phyloP scores from a whole-genome alignment of 92 coral and sea anemone species.

The Hydrozoanthus gracilis region DNA sequence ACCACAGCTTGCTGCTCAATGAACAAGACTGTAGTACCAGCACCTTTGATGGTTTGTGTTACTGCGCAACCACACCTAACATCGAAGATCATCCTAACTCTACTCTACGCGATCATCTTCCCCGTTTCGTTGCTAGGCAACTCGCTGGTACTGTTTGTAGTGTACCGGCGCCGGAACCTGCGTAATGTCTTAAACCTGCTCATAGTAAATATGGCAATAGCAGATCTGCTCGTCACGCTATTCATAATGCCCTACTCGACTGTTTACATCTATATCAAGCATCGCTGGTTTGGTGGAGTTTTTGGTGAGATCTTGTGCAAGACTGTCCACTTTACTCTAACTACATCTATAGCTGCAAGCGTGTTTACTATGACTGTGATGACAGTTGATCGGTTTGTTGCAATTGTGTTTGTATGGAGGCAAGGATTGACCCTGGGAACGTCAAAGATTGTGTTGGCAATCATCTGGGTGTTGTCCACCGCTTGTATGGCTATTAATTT shows the following conservation, averaged over 20 bases:
- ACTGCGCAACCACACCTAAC: constrained; percentile 34
- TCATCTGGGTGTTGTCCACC: constrained; percentile 74
- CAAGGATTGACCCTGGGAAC: constrained; percentile 71
- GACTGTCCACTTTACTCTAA: constrained; percentile 71
- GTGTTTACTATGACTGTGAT: constrained; percentile 79
- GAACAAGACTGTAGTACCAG: not conserved
- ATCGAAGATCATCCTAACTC: constrained; percentile 63
- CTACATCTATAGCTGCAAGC: constrained; percentile 81
- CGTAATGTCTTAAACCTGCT: constrained; percentile 80
- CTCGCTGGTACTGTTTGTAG: constrained; percentile 84
- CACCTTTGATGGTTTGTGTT: not conserved
- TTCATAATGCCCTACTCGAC: constrained; percentile 84
- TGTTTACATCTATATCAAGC: constrained; percentile 65
- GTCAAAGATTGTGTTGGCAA: constrained; percentile 67
- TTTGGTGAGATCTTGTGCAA: constrained; percentile 79
- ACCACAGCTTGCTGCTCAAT: not conserved
- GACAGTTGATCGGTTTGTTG: constrained; percentile 80
- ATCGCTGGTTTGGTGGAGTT: constrained; percentile 81
- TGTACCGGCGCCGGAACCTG: constrained; percentile 81
- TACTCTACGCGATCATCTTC: constrained; percentile 74
- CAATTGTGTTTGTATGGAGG: constrained; percentile 83
- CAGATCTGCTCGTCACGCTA: constrained; percentile 80
- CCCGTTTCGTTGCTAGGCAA: constrained; percentile 86
- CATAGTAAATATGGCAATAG: constrained; percentile 90
- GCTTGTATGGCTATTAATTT: constrained; percentile 80